A percentile compares a stretch with the other conserved stretches of the same genome.
Evolutionary conservation across 2,797 vertebrate species (phyloP).

Genomic region (Scolopax bukidnonensis): DNA sequence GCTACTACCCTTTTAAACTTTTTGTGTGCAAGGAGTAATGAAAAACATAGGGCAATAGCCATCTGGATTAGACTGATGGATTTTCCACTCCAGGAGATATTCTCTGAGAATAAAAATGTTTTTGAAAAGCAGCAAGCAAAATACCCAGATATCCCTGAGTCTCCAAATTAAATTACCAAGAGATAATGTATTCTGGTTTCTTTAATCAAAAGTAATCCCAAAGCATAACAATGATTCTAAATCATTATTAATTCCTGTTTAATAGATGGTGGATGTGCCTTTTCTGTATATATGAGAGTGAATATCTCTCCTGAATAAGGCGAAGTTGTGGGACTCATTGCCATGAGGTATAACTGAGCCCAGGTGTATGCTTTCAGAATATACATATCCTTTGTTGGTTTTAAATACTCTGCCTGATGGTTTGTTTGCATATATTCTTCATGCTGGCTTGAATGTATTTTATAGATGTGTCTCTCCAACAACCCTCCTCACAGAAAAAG

Average conservation of each 20-base stretch:
- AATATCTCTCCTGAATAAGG: not conserved
- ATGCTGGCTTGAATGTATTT: not conserved
- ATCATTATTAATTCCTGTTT: not conserved
- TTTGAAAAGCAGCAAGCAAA: not conserved
- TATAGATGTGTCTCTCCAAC: not conserved
- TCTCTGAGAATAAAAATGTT: not conserved
- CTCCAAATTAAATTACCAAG: not conserved
- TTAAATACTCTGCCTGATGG: not conserved
- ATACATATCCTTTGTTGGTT: not conserved
- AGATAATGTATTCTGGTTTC: not conserved
- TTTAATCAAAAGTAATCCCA: not conserved
- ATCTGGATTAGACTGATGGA: not conserved
- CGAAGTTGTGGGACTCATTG: not conserved
- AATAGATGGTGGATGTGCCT: not conserved
- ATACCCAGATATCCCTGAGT: not conserved
- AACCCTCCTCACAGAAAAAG: not conserved
- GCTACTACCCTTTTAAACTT: not conserved
- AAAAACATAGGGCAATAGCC: not conserved
- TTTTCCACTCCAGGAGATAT: not conserved
- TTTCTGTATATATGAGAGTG: not conserved
- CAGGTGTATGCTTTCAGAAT: not conserved
- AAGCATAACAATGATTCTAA: not conserved
- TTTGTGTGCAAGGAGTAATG: not conserved
- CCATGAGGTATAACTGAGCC: rapidly evolving
- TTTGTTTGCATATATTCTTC: not conserved